Percentiles rank a stretch among this genome's conserved stretches.
phyloP scores from a whole-genome alignment of 2,888 invertebrate species.

The Enoplolaimus lenunculus region DNA sequence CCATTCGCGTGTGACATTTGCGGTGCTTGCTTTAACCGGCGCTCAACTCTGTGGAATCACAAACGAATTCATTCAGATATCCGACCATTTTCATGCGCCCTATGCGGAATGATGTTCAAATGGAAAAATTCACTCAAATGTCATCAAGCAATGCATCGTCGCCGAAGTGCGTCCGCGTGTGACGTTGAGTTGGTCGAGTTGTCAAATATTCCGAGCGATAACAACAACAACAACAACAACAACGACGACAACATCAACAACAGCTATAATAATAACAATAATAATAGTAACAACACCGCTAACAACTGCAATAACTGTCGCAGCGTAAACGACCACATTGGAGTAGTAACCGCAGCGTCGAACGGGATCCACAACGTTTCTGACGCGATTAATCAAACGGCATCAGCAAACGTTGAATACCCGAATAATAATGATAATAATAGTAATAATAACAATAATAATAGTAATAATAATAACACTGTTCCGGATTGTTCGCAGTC shows the following conservation, averaged over 20 bases:
- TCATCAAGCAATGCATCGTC: constrained; percentile 20
- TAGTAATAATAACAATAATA: background rate
- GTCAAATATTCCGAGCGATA: too few species aligned
- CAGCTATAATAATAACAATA: too few species aligned
- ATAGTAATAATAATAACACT: background rate
- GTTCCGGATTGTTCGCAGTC: too few species aligned
- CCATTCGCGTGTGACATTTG: constrained; percentile 3
- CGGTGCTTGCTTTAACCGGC: constrained; percentile 35
- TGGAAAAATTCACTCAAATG: constrained; percentile 39
- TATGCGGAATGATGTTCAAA: constrained; percentile 39
- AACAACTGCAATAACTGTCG: background rate
- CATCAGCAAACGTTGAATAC: background rate
- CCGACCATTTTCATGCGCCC: constrained; percentile 37
- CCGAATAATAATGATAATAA: background rate
- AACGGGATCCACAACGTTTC: too few species aligned
- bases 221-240: too few species aligned
- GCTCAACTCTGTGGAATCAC: constrained; percentile 40
- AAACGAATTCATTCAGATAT: constrained; percentile 38
- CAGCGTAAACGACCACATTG: background rate
- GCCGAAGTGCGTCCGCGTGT: background rate
- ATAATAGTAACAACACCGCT: background rate
- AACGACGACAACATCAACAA: too few species aligned
- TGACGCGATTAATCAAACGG: background rate
- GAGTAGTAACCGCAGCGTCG: background rate
- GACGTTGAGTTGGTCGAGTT: too few species aligned